These are phyloP conservation scores for Pachypeltis micranthus DNA, from an alignment of 1,140 invertebrate species.

Conservation along the genomic window DNA sequence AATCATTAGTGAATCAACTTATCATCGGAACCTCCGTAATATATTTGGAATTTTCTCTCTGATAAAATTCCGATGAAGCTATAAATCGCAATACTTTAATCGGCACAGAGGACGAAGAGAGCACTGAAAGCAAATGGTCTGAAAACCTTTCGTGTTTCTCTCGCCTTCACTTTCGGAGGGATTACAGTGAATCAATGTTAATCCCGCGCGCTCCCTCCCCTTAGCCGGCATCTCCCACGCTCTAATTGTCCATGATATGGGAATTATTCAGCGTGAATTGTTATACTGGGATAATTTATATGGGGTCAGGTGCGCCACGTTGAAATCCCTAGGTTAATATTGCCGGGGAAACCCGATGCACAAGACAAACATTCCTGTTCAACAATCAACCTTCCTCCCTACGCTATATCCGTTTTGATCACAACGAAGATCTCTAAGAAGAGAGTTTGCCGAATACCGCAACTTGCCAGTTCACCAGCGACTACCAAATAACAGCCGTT, in stretches of 20 bases:
- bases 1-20: not conserved
- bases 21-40: not conserved
- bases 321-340: not conserved
- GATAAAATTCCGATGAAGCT: not conserved
- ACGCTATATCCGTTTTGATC: no score
- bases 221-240: no score
- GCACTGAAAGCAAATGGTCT: not conserved
- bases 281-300: not conserved
- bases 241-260: not conserved
- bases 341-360: not conserved
- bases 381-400: no score
- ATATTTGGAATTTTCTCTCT: not conserved
- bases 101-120: not conserved
- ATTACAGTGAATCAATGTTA: not conserved
- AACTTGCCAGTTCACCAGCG: no score
- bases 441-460: no score
- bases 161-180: not conserved
- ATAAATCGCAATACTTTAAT: no score
- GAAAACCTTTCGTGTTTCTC: not conserved
- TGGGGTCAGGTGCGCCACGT: not conserved
- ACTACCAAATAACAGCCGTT: no score
- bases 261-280: not conserved
- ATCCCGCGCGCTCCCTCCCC: not conserved
- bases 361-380: no score
- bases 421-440: no score